Evolutionary conservation across 2,888 invertebrate genomes (phyloP).

Genomic region (Volucella bombylans): DNA sequence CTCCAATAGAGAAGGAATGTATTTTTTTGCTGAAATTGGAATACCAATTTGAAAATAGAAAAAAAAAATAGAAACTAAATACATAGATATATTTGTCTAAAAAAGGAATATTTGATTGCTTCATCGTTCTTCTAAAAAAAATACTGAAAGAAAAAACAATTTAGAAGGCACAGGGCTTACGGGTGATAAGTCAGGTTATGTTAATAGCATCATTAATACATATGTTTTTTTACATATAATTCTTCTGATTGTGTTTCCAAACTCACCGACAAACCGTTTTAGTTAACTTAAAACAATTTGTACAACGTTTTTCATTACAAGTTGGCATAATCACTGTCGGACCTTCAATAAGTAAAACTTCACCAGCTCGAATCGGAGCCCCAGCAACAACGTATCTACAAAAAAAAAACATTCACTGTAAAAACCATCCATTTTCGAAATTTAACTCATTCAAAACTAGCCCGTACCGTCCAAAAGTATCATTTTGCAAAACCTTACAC

Average conservation of each 20-base stretch:
- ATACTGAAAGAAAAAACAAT: no score
- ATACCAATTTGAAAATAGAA: no score
- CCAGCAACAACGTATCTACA: slow-evolving; percentile 84
- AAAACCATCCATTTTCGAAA: neutral
- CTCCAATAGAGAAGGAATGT: no score
- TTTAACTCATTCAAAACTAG: slow-evolving; percentile 21
- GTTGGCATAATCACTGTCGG: slow-evolving; percentile 84
- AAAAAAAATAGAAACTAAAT: no score
- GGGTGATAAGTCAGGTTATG: no score
- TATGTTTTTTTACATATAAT: no score
- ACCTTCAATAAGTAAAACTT: slow-evolving; percentile 84
- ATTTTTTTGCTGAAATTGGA: no score
- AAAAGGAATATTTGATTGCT: no score
- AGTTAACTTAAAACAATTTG: slow-evolving; percentile 83
- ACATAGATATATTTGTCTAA: no score
- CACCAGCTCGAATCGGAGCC: slow-evolving; percentile 84
- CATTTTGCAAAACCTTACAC: slow-evolving; percentile 77
- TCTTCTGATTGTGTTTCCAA: neutral
- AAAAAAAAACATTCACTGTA: slow-evolving; percentile 3
- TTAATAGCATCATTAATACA: no score
- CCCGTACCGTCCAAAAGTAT: slow-evolving; percentile 78
- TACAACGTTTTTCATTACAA: slow-evolving; percentile 81
- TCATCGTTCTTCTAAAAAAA: no score
- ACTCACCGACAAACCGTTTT: slow-evolving; percentile 78
- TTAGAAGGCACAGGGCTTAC: no score